Percentiles rank a stretch among this genome's conserved stretches.
Evolutionary conservation across 2,797 vertebrate genomes (phyloP).

Genomic region (Danionella dracula): DNA sequence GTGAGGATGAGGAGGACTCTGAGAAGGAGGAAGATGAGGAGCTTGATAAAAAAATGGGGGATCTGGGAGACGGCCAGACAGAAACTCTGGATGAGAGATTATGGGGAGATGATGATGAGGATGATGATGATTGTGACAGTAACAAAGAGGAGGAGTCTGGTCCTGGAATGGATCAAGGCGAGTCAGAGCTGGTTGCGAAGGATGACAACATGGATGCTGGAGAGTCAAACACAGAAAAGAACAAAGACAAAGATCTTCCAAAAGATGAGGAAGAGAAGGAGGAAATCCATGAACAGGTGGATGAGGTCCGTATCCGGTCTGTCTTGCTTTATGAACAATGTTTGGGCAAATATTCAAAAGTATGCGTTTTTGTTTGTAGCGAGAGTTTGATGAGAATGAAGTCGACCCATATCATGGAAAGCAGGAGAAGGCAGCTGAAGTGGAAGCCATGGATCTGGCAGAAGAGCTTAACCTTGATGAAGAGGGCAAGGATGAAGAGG

Average conservation of each 20-base stretch:
- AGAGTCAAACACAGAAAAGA: constrained; percentile 75
- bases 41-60: constrained; percentile 94
- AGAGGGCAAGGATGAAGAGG: constrained; percentile 70
- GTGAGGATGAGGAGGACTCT: constrained; percentile 73
- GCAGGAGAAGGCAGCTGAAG: constrained; percentile 77
- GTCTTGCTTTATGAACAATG: not conserved
- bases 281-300: constrained; percentile 87
- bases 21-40: constrained; percentile 80
- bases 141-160: constrained; percentile 85
- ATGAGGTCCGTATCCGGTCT: constrained; percentile 82
- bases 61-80: constrained; percentile 84
- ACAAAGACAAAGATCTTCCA: constrained; percentile 67
- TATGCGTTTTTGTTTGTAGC: constrained; percentile 57
- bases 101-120: constrained; percentile 85
- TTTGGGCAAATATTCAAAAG: not conserved
- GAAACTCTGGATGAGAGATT: constrained; percentile 93
- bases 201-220: constrained; percentile 80
- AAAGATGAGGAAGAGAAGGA: constrained; percentile 68
- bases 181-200: constrained; percentile 90
- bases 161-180: constrained; percentile 91
- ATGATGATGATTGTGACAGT: constrained; percentile 71
- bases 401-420: constrained; percentile 88
- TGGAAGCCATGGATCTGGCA: constrained; percentile 86
- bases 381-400: constrained; percentile 93
- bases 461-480: constrained; percentile 87